Base-by-base conservation (phyloP, 2,113 vertebrate species). In the Aldabrachelys gigantea region DNA sequence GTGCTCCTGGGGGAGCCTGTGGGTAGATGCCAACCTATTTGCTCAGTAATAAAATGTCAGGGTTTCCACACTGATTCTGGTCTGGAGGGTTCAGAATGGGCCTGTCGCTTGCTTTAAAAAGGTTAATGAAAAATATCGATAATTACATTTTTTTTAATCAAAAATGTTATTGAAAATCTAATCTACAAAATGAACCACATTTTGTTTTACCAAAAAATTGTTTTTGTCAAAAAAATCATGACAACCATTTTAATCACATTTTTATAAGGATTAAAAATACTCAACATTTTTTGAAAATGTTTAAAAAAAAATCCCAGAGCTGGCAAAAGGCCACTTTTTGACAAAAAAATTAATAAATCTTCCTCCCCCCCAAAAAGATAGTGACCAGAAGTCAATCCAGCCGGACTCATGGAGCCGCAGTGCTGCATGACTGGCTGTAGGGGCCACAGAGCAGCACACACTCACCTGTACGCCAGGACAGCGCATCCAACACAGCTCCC, bases 381-480 rank as follows among this genome's bases (percentile, higher is more conserved):
- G 57, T 3, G 27, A 59, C 27, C 10, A 56, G 78, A 22, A 10
- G 10, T 19, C 5, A 35, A 44, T 78, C 52, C 49, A 54, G n/a
- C 24, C 41, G 27, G 13, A 10, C 35, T 27, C 80, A 41, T 4
- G 5, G 8, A 10, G 38, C 25, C 3, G 24, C 50, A 11, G 54
- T n/a, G 22, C 56, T 53, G 25, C 29, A 10, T 21, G 7, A 9
- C 0, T 47, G 57, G 22, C 38, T 72, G 44, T 62, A 16, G 2
- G 5, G 89, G 52, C 9, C 57, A 5, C 4, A 35, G 1, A 35
- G 50, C 62, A 81, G 62, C 19, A 38, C 6, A 1, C 7, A 91
- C 98, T 97, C 95, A 99, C 99, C 99, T 98, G 97, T 98, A 99
- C 50, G 98, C 97, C 84, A 99, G 96, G 85, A 99, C 97, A 5